A percentile compares a stretch with the other conserved stretches of the same genome.
phyloP scores from a whole-genome alignment of 1,140 invertebrate genomes.

The Cecropterus lyciades region DNA sequence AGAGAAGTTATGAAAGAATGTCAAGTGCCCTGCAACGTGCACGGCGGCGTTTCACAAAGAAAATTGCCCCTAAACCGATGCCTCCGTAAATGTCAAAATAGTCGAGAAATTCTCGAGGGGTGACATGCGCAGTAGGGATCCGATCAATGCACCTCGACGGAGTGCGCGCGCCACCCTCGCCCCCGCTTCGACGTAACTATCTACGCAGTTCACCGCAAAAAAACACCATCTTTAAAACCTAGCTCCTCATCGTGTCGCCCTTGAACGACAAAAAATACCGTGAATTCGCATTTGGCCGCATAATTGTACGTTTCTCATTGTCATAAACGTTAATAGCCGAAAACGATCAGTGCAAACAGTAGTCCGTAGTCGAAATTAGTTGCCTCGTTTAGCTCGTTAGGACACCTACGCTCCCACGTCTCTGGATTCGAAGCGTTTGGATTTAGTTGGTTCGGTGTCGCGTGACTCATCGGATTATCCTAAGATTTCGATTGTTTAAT shows the following conservation, averaged over 20 bases:
- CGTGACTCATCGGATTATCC: constrained; percentile 78
- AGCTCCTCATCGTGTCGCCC: constrained; percentile 60
- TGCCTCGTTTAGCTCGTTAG: constrained; percentile 57
- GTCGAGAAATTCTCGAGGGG: constrained; percentile 56
- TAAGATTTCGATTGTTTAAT: constrained; percentile 56
- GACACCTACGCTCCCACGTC: constrained; percentile 59
- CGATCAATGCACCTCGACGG: constrained; percentile 76
- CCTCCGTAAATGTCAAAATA: constrained; percentile 72
- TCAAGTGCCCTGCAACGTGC: constrained; percentile 46
- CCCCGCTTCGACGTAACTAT: constrained; percentile 52
- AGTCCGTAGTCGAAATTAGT: constrained; percentile 42
- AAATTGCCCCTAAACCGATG: constrained; percentile 43
- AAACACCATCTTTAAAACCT: constrained; percentile 66
- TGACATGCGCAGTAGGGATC: constrained; percentile 69
- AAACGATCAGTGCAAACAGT: constrained; percentile 46
- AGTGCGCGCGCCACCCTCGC: constrained; percentile 75
- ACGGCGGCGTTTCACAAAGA: constrained; percentile 43
- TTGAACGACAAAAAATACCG: constrained; percentile 58
- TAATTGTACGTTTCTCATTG: constrained; percentile 49
- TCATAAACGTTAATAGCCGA: constrained; percentile 42
- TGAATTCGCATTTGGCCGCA: constrained; percentile 40
- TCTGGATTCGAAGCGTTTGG: constrained; percentile 36
- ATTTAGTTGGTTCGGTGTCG: constrained; percentile 53
- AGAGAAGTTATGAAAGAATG: constrained; percentile 42
- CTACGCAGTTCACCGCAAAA: constrained; percentile 77